These are phyloP conservation scores for Vultur gryphus DNA, from an alignment of 2,797 vertebrate species.

Conservation along the genomic window DNA sequence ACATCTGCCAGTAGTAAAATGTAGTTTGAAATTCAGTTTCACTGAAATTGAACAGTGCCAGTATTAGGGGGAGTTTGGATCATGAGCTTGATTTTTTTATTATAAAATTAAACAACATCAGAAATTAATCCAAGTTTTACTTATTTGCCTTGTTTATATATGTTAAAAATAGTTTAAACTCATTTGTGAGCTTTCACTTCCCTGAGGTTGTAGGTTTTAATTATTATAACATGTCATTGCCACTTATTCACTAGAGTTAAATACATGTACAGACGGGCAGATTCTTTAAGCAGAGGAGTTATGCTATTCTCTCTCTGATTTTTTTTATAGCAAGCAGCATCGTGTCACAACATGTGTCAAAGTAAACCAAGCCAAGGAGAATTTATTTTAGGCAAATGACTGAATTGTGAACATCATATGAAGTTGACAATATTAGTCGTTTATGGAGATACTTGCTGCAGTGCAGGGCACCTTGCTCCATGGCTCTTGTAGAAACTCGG, in stretches of 20 bases:
- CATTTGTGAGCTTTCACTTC: neutral
- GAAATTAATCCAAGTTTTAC: neutral
- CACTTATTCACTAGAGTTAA: neutral
- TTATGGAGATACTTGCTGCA: neutral
- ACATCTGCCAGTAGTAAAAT: neutral
- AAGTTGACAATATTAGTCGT: neutral
- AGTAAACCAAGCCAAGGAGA: neutral
- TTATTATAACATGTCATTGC: neutral
- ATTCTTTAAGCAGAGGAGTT: neutral
- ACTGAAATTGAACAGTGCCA: neutral
- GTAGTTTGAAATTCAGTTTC: neutral
- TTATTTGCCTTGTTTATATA: neutral
- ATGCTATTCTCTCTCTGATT: neutral
- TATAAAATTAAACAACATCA: neutral
- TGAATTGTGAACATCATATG: neutral
- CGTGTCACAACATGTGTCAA: neutral
- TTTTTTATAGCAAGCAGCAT: neutral
- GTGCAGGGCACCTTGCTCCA: neutral
- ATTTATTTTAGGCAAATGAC: neutral
- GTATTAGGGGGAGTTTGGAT: neutral
- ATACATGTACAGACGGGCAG: neutral
- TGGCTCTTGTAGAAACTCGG: neutral
- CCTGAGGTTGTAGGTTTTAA: neutral
- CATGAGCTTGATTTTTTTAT: neutral
- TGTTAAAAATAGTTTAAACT: neutral